Percentiles rank a stretch among this genome's conserved stretches.
These are phyloP conservation scores for Pseudopodoces humilis DNA, from an alignment of 2,113 vertebrate genomes.

Conservation along the genomic window DNA sequence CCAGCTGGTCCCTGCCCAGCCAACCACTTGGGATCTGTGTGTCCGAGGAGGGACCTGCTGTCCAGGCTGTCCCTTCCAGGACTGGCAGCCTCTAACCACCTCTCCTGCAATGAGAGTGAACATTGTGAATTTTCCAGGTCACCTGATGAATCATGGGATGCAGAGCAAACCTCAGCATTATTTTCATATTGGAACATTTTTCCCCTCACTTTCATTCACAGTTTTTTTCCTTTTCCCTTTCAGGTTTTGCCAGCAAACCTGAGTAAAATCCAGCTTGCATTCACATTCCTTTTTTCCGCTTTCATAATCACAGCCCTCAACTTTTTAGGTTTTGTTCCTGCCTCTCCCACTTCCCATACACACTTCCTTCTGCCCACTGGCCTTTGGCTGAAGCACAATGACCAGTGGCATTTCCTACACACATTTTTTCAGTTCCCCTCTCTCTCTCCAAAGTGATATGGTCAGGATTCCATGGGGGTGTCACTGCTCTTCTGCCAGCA, in stretches of 20 bases:
- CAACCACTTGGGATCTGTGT: fast-evolving
- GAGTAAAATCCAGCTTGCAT: background rate
- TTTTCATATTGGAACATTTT: background rate
- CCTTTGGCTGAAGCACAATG: background rate
- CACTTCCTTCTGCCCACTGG: background rate
- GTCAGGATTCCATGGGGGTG: background rate
- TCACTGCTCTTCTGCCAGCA: background rate
- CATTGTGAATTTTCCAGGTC: background rate
- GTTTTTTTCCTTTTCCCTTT: background rate
- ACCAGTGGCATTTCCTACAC: background rate
- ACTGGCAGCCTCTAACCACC: background rate
- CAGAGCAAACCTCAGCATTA: background rate
- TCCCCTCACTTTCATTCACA: background rate
- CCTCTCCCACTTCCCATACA: constrained; percentile 19
- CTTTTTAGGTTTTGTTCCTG: background rate
- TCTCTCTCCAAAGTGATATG: background rate
- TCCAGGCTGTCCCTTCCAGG: background rate
- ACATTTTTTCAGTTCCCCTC: background rate
- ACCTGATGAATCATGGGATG: background rate
- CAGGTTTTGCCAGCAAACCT: background rate
- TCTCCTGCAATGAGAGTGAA: fast-evolving
- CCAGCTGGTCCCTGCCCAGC: background rate
- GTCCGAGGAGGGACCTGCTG: background rate
- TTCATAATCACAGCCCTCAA: background rate
- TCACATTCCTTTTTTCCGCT: background rate